A percentile compares a stretch with the other conserved stretches of the same genome.
phyloP scores from a whole-genome alignment of 2,797 vertebrate genomes.

The Podarcis siculus region DNA sequence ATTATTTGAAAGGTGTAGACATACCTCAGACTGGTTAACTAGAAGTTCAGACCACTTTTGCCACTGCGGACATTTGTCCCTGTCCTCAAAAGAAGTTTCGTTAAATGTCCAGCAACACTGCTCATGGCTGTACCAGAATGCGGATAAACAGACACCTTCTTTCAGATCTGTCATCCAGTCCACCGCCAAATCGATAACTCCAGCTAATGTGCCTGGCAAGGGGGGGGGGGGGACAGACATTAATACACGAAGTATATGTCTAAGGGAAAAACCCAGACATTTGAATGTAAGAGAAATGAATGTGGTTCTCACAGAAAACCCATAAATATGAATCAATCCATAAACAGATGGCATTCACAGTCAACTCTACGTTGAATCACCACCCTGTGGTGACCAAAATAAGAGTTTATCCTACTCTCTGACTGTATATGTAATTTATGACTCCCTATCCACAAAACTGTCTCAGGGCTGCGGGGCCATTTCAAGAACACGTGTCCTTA shows the following conservation, averaged over 20 bases:
- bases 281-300: neutral
- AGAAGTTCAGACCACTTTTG: constrained; percentile 97
- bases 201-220: constrained; percentile 89
- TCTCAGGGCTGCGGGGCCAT: neutral
- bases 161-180: constrained; percentile 99
- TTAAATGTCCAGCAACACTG: constrained; percentile 98
- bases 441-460: neutral
- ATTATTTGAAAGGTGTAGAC: neutral
- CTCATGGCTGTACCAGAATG: constrained; percentile 97
- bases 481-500: neutral
- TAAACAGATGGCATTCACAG: neutral
- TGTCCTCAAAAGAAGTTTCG: constrained; percentile 94
- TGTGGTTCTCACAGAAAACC: neutral
- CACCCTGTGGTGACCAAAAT: neutral
- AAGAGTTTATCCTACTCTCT: neutral
- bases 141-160: constrained; percentile 93
- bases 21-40: constrained; percentile 88
- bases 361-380: neutral
- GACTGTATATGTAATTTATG: neutral
- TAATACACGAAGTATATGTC: neutral
- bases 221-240: constrained; percentile 15
- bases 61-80: constrained; percentile 97
- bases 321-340: neutral
- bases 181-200: constrained; percentile 95
- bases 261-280: neutral